These are phyloP conservation scores for Drosophila falleni DNA, from an alignment of 2,888 invertebrate genomes.

Conservation along the genomic window DNA sequence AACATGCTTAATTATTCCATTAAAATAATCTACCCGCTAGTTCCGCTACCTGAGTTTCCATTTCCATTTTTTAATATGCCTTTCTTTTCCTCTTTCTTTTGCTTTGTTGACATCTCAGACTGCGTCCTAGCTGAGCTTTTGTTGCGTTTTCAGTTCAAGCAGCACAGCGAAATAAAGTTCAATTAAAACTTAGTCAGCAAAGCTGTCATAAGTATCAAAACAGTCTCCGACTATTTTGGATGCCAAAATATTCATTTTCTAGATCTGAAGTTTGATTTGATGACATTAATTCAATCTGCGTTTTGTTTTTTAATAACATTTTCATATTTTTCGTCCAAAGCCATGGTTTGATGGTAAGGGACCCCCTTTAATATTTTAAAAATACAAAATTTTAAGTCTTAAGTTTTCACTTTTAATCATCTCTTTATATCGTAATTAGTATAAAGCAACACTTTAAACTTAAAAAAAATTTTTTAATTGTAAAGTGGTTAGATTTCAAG, in stretches of 20 bases:
- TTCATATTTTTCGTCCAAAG: no score
- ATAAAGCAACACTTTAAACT: no score
- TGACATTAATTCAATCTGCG: no score
- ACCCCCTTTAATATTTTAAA: no score
- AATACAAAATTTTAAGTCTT: no score
- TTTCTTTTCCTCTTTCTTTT: not conserved
- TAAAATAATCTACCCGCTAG: constrained; percentile 63
- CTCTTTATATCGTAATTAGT: no score
- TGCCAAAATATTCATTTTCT: not conserved
- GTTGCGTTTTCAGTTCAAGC: constrained; percentile 42
- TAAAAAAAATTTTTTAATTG: no score
- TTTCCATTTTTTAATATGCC: constrained; percentile 40
- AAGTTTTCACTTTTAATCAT: no score
- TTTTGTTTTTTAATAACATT: no score
- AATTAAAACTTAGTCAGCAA: constrained; percentile 70
- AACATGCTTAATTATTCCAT: constrained; percentile 81
- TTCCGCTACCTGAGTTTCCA: constrained; percentile 28
- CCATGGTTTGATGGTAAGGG: no score
- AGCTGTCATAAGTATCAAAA: constrained; percentile 15
- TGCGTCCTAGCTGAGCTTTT: constrained; percentile 27
- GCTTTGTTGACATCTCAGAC: constrained; percentile 6
- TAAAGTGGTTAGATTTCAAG: no score
- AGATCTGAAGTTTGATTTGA: no score
- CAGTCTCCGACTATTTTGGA: not conserved
- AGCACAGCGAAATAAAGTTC: constrained; percentile 71